A percentile compares a stretch with the other conserved stretches of the same genome.
Conservation (phyloP, 2,113 vertebrate species). For the Echinops telfairi region DNA sequence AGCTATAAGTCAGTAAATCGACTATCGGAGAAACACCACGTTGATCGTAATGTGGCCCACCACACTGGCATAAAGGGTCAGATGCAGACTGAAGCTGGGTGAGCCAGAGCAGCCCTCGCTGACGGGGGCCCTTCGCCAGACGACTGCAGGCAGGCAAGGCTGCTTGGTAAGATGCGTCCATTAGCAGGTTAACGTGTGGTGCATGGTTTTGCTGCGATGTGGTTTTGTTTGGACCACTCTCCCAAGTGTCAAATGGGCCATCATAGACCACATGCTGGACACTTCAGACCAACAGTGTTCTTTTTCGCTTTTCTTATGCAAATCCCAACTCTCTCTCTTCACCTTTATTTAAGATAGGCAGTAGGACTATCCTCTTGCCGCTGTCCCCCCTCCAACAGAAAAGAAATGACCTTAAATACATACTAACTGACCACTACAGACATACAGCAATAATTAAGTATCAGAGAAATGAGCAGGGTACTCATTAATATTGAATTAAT, state of each 20-base stretch:
- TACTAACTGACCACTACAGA: slow-evolving; percentile 46
- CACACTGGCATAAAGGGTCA: slow-evolving; percentile 62
- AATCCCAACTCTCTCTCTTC: slow-evolving; percentile 46
- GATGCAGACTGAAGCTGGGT: neutral
- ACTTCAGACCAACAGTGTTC: slow-evolving; percentile 23
- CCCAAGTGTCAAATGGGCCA: neutral
- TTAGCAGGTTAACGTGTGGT: neutral
- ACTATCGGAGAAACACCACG: slow-evolving; percentile 80
- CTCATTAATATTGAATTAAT: slow-evolving; percentile 49
- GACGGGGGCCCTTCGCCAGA: neutral
- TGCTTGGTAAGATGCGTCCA: neutral
- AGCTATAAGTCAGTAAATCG: slow-evolving; percentile 77
- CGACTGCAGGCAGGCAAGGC: neutral
- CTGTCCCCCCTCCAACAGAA: neutral
- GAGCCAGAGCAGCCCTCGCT: neutral
- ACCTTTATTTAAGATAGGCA: slow-evolving; percentile 33
- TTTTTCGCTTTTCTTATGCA: slow-evolving; percentile 33
- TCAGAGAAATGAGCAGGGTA: slow-evolving; percentile 52
- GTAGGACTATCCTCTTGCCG: neutral
- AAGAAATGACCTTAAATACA: slow-evolving; percentile 26
- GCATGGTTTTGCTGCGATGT: neutral
- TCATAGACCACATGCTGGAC: neutral
- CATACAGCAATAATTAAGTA: slow-evolving; percentile 59
- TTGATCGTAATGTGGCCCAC: slow-evolving; percentile 69
- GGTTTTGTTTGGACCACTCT: neutral